phyloP scores from a whole-genome alignment of 2,888 invertebrate genomes.

The Chrysolina haemoptera region DNA sequence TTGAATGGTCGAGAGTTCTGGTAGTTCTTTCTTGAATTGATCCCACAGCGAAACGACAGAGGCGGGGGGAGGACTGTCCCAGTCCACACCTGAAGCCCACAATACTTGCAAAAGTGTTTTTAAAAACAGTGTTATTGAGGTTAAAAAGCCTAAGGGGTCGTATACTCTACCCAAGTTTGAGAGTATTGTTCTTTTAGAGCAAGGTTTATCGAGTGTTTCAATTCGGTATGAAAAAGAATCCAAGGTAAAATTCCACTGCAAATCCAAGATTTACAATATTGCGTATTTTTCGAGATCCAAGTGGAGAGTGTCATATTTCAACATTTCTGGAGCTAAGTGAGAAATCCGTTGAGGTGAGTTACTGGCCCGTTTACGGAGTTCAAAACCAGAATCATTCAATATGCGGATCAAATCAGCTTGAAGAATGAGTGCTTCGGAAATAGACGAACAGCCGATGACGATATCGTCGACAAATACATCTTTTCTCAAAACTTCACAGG shows the following conservation, averaged over 20 bases:
- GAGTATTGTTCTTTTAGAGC: background rate
- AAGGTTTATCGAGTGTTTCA: background rate
- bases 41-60: background rate
- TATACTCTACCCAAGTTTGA: background rate
- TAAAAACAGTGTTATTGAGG: background rate
- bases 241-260: background rate
- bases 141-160: background rate
- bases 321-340: background rate
- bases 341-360: background rate
- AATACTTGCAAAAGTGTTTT: background rate
- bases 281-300: background rate
- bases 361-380: background rate
- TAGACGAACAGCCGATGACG: background rate
- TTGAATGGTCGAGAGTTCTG: background rate
- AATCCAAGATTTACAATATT: background rate
- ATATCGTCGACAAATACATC: background rate
- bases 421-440: background rate
- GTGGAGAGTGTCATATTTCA: background rate
- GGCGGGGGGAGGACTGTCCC: background rate
- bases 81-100: background rate
- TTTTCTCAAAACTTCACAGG: background rate
- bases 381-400: background rate
- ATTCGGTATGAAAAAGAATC: background rate
- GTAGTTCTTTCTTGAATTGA: background rate
- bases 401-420: background rate